A percentile compares a stretch with the other conserved stretches of the same genome.
Conservation (phyloP, 1,140 invertebrate species). For the Sarcophaga bullata region DNA sequence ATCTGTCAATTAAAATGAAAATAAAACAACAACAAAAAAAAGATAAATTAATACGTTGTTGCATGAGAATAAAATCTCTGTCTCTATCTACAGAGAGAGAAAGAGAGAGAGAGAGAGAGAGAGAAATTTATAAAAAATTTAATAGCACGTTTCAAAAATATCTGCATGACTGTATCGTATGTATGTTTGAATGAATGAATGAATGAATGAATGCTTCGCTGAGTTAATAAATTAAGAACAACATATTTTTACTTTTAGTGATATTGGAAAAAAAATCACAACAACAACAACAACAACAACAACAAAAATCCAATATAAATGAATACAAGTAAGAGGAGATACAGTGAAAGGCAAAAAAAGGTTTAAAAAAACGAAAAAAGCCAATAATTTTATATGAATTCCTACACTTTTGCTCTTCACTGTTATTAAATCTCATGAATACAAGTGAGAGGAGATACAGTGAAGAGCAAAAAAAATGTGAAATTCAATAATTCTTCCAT, state of each 20-base stretch:
- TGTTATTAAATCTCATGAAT: too few relatives aligned
- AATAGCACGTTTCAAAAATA: neutral
- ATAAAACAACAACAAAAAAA: constrained; percentile 42
- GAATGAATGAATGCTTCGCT: neutral
- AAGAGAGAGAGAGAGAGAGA: neutral
- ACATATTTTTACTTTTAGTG: neutral
- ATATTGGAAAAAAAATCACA: neutral
- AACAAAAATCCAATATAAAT: neutral
- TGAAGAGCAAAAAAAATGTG: too few relatives aligned
- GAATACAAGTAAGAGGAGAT: too few relatives aligned
- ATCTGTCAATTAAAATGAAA: constrained; percentile 68
- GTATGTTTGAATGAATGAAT: neutral
- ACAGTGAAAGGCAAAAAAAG: too few relatives aligned
- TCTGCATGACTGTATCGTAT: too few relatives aligned
- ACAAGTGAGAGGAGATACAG: too few relatives aligned
- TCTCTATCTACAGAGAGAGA: neutral
- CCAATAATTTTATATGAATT: too few relatives aligned
- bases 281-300: neutral
- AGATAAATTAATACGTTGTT: neutral
- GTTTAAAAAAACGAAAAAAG: too few relatives aligned
- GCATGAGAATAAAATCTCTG: neutral
- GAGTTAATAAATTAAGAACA: constrained; percentile 22
- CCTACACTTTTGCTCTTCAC: too few relatives aligned
- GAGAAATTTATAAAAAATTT: constrained; percentile 11
- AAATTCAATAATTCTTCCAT: too few relatives aligned